Evolutionary conservation across 2,113 vertebrate genomes (phyloP).

Genomic region (Myotis lucifugus): DNA sequence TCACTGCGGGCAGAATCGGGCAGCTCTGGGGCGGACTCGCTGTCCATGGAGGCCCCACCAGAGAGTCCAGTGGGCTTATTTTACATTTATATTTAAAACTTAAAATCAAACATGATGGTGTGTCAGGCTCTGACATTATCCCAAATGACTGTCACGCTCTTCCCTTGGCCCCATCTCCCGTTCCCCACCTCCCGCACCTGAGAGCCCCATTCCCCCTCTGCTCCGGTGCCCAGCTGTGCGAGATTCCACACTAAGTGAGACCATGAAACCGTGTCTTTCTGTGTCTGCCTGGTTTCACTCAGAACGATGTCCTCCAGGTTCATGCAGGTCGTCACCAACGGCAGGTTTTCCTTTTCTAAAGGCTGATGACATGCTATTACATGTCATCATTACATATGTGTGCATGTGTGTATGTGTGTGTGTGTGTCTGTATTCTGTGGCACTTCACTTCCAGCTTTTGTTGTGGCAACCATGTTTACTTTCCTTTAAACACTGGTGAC

Average conservation of each 20-base stretch:
- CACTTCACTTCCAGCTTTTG: constrained; percentile 90
- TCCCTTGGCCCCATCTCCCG: no score
- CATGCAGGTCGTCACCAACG: fast-evolving
- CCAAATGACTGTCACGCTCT: no score
- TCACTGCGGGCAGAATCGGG: fast-evolving
- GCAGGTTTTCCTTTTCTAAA: background rate
- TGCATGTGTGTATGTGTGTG: no score
- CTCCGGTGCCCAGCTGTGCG: fast-evolving
- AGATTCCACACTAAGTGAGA: background rate
- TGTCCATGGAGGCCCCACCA: fast-evolving
- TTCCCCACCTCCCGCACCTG: no score
- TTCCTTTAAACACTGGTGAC: constrained; percentile 88
- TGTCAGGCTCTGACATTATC: no score
- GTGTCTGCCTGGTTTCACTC: fast-evolving
- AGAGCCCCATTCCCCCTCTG: fast-evolving
- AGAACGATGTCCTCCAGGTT: fast-evolving
- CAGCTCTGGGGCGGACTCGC: fast-evolving
- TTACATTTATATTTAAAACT: background rate
- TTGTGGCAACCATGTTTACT: constrained; percentile 90
- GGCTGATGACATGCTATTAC: no score
- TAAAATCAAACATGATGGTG: no score
- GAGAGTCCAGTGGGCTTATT: background rate
- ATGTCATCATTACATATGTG: no score
- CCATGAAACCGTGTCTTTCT: background rate
- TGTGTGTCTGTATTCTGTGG: no score